A percentile compares a stretch with the other conserved stretches of the same genome.
Evolutionary conservation across 2,888 invertebrate genomes (phyloP).

Genomic region (Anaspis maculata): DNA sequence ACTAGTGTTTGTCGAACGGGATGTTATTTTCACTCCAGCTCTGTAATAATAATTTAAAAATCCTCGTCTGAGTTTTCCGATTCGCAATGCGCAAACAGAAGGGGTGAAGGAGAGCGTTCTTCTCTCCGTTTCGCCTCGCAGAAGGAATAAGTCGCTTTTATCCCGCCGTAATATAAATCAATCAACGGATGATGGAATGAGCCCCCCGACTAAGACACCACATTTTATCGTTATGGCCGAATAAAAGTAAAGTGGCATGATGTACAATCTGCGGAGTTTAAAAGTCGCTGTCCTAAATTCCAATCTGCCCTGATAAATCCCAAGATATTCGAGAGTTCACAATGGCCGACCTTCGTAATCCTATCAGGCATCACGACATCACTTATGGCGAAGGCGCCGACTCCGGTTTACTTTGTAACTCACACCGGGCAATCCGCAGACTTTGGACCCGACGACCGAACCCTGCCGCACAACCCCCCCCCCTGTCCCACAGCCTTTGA

Average conservation of each 20-base stretch:
- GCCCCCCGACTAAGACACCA: constrained; percentile 7
- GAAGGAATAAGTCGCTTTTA: too few species aligned
- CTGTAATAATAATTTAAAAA: too few species aligned
- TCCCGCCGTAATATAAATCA: too few species aligned
- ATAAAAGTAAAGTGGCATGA: constrained; percentile 18
- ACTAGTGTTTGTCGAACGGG: too few species aligned
- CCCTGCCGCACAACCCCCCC: constrained; percentile 14
- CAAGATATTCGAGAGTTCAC: constrained; percentile 30
- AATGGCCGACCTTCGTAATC: constrained; percentile 29
- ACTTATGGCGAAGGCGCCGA: constrained; percentile 18
- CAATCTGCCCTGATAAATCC: constrained; percentile 30
- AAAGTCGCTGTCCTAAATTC: constrained; percentile 25
- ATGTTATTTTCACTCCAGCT: too few species aligned
- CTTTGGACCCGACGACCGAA: constrained; percentile 11
- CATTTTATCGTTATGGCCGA: constrained; percentile 18
- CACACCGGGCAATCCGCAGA: constrained; percentile 15
- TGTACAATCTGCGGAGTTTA: constrained; percentile 18
- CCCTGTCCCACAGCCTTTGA: too few species aligned
- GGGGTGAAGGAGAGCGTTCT: too few species aligned
- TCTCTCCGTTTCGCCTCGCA: too few species aligned
- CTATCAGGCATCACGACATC: constrained; percentile 26
- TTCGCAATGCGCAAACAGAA: too few species aligned
- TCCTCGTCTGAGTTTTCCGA: too few species aligned
- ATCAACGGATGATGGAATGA: constrained; percentile 7
- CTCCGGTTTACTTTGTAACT: constrained; percentile 26